Evolutionary conservation across 2,888 invertebrate genomes (phyloP), one percentile per base, ranked within the genome.

Genomic region (Aquatica leii): DNA sequence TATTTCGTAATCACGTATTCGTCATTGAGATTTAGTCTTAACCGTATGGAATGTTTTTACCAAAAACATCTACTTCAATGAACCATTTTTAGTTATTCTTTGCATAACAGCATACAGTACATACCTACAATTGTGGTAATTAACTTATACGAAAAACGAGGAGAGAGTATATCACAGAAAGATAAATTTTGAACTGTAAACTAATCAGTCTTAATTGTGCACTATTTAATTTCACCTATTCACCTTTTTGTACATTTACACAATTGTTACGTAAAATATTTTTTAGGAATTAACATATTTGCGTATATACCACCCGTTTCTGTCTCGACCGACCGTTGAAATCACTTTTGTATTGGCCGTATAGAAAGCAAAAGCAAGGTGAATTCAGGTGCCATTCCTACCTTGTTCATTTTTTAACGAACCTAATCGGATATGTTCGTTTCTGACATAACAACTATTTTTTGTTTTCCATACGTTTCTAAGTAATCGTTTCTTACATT

Each of bases 351-450:
- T 48, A 51, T 58, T 49, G 55, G 62, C 57, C 62, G 58, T 56
- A 54, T 69, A 64, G 69, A 70, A 70, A 70, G 69, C 68, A 70
- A 70, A 70, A 70, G 66, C 65, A 63, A 68, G 60, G 60, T 63
- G 51, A 60, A 41, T 56, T 65, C 57, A 60, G 65, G 60, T 61
- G 57, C 56, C 57, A 50, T 37, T 65, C 52, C 41, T 57, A 34
- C 59, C 31, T 20, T 11, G 20, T 12, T 20, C 43, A 40, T 15
- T 35, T 21, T n/a, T 50, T 24, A 24, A 24, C 24, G 24, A 24
- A 24, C 6, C 24, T 43, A 43, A 40, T 63, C 63, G 62, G 52
- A 35, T 21, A 14, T 14, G 35, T 49, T 62, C 62, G 63, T 24
- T 24, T 2, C 24, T 24, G 24, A 24, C 24, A 24, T 24, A 24